Percentiles rank a stretch among this genome's conserved stretches.
phyloP scores from a whole-genome alignment of 2,113 vertebrate species.

The Lycocorax pyrrhopterus region DNA sequence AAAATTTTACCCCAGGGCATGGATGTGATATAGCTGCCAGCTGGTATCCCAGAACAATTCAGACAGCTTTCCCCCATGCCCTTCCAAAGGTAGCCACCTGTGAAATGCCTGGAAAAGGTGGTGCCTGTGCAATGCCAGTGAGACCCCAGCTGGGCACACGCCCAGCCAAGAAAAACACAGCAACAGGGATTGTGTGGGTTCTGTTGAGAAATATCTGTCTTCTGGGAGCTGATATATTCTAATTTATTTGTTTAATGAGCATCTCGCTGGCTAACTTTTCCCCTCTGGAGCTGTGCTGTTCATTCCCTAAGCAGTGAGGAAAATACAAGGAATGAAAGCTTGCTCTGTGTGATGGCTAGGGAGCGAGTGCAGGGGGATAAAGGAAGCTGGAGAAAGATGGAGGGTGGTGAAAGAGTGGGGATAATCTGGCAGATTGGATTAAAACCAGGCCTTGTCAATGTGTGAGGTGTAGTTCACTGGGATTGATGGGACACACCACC shows the following conservation, averaged over 20 bases:
- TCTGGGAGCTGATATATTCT: neutral
- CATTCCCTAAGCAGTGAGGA: neutral
- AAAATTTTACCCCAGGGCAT: neutral
- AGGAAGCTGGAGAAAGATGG: neutral
- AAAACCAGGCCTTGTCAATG: neutral
- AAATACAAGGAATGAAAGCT: neutral
- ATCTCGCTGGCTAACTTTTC: neutral
- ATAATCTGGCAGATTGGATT: neutral
- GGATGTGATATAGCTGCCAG: fast-evolving
- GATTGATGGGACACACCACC: neutral
- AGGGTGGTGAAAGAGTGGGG: neutral
- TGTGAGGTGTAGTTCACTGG: neutral
- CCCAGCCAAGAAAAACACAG: neutral
- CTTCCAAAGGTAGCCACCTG: neutral
- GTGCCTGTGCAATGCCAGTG: neutral
- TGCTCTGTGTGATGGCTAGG: neutral
- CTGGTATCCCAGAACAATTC: neutral
- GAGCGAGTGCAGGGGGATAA: neutral
- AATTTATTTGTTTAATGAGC: conserved; percentile 33
- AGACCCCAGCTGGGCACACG: neutral
- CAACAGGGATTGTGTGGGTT: neutral
- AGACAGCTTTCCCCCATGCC: neutral
- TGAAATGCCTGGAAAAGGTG: neutral
- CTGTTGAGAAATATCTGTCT: neutral
- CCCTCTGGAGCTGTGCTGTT: neutral